Percentiles rank a stretch among this genome's conserved stretches.
These are phyloP conservation scores for Ammodytes marinus DNA, from an alignment of 2,113 vertebrate species.

Conservation along the genomic window DNA sequence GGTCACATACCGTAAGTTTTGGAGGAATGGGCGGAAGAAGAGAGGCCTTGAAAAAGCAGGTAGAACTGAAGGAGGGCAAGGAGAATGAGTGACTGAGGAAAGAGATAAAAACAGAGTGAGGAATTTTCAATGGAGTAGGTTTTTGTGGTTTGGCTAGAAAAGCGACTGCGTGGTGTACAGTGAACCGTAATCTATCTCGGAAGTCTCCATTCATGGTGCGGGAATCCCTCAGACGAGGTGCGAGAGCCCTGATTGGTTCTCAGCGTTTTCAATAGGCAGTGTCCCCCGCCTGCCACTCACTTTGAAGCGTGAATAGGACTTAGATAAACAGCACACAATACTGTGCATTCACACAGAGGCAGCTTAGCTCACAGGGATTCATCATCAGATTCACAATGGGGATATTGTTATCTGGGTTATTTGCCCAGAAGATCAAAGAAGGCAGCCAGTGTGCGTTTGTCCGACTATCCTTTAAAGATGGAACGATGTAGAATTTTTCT, in stretches of 20 bases:
- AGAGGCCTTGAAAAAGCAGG: conserved; percentile 20
- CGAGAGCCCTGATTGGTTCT: conserved; percentile 40
- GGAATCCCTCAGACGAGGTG: conserved; percentile 43
- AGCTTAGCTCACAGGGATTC: conserved; percentile 35
- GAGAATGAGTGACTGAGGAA: conserved; percentile 17
- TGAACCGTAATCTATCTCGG: conserved; percentile 45
- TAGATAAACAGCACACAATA: conserved; percentile 27
- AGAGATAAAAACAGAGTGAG: conserved; percentile 1
- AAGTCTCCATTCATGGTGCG: conserved; percentile 43
- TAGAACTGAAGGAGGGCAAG: neutral
- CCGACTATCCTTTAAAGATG: conserved; percentile 22
- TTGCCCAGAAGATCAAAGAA: conserved; percentile 40
- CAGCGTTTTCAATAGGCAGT: conserved; percentile 41
- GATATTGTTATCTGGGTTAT: conserved; percentile 46
- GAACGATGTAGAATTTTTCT: conserved; percentile 8
- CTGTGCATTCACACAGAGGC: conserved; percentile 33
- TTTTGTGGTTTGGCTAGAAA: conserved; percentile 25
- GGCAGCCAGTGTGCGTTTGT: conserved; percentile 1
- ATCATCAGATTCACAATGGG: conserved; percentile 44
- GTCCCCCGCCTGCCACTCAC: conserved; percentile 53
- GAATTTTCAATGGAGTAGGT: conserved; percentile 30
- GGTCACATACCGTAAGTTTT: conserved; percentile 12
- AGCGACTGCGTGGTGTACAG: conserved; percentile 1
- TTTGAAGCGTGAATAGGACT: conserved; percentile 36
- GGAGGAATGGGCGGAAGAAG: conserved; percentile 6